Conservation (phyloP, 1,140 invertebrate species). For the Samia ricini region DNA sequence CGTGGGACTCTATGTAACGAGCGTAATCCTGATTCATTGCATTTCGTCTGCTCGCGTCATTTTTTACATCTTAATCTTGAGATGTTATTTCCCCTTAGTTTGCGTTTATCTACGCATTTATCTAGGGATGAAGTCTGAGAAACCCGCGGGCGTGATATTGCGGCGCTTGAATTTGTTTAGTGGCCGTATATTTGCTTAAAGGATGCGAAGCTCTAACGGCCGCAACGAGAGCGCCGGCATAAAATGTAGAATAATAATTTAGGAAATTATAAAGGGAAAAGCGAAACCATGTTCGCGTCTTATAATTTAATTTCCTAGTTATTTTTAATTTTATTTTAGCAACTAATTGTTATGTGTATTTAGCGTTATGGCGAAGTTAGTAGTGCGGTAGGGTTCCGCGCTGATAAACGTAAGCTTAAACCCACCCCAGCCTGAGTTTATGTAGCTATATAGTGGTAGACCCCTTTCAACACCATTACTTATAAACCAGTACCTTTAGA, state of each 20-base stretch:
- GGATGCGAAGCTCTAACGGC: neutral
- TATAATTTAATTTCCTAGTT: neutral
- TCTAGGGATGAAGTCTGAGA: constrained; percentile 15
- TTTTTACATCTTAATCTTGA: constrained; percentile 33
- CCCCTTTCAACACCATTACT: no score
- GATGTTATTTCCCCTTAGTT: constrained; percentile 29
- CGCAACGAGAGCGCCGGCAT: neutral
- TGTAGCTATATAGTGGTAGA: no score
- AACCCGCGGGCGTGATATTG: neutral
- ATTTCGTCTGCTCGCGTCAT: constrained; percentile 23
- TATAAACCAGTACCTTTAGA: no score
- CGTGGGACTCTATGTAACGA: constrained; percentile 4
- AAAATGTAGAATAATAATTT: neutral
- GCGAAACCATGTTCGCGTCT: neutral
- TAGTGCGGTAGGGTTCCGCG: no score
- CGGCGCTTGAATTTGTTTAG: neutral
- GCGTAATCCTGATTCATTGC: constrained; percentile 28
- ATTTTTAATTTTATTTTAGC: no score
- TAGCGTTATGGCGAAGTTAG: no score
- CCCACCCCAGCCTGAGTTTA: no score
- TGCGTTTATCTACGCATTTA: constrained; percentile 28
- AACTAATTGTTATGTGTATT: no score
- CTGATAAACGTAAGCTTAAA: no score
- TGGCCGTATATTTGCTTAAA: neutral
- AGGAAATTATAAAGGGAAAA: neutral